Evolutionary conservation across 2,113 vertebrate genomes (phyloP).

Genomic region (Calyptomena viridis): DNA sequence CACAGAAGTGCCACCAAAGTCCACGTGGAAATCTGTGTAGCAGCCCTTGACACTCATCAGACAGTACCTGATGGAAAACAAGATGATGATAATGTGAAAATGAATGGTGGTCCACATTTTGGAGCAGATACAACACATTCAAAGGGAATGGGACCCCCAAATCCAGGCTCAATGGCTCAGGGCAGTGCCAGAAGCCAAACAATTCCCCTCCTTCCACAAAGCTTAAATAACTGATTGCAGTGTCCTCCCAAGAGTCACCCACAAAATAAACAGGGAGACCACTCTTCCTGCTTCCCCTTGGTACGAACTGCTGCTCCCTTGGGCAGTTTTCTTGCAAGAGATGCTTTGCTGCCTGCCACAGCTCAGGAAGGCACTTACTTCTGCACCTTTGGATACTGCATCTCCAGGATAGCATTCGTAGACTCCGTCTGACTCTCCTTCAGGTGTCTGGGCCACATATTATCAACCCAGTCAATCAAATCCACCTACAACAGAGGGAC

Average conservation of each 20-base stretch:
- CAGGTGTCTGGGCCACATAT: slow-evolving; percentile 98
- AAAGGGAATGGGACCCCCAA: background rate
- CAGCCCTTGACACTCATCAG: slow-evolving; percentile 98
- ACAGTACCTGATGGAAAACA: slow-evolving; percentile 84
- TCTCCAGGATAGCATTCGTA: slow-evolving; percentile 95
- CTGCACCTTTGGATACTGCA: slow-evolving; percentile 99
- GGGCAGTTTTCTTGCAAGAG: background rate
- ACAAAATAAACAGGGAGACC: background rate
- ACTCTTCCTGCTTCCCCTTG: background rate
- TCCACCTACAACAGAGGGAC: slow-evolving; percentile 83
- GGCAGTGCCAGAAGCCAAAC: background rate
- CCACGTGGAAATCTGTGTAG: slow-evolving; percentile 98
- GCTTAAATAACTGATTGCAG: background rate
- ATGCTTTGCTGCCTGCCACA: background rate
- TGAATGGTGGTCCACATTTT: fast-evolving
- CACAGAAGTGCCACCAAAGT: slow-evolving; percentile 97
- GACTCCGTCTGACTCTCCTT: slow-evolving; percentile 97
- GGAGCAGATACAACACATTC: background rate
- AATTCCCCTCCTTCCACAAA: background rate
- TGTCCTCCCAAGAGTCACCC: background rate
- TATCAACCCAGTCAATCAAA: slow-evolving; percentile 98
- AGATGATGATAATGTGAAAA: background rate
- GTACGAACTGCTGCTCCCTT: background rate
- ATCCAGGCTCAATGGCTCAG: background rate
- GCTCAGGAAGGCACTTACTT: slow-evolving; percentile 79